Evolutionary conservation across 1,140 invertebrate species (phyloP).

Genomic region (Mactra quadrangularis): DNA sequence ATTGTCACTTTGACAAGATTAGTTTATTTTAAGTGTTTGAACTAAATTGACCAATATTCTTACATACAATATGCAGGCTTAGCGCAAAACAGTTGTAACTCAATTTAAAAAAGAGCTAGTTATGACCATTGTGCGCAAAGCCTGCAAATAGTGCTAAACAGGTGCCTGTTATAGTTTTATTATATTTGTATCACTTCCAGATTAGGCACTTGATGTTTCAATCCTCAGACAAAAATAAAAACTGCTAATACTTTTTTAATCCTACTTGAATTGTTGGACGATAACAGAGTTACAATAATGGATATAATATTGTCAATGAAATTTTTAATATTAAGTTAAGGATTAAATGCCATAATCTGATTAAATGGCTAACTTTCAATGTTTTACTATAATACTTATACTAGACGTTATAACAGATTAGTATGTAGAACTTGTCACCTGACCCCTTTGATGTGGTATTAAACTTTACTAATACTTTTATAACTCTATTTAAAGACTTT

Average conservation of each 20-base stretch:
- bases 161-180: too few relatives aligned
- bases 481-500: not conserved
- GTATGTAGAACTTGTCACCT: not conserved
- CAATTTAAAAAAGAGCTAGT: too few relatives aligned
- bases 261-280: not conserved
- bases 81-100: too few relatives aligned
- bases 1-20: not conserved
- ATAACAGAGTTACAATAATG: not conserved
- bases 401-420: not conserved
- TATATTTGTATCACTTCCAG: conserved; percentile 25
- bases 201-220: conserved; percentile 58
- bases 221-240: not conserved
- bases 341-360: not conserved
- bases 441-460: not conserved
- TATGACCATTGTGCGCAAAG: not conserved
- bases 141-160: too few relatives aligned
- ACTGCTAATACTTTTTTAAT: conserved; percentile 4
- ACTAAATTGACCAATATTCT: not conserved
- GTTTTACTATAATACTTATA: not conserved
- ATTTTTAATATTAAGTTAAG: too few relatives aligned
- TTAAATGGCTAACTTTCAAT: conserved; percentile 23
- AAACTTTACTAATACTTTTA: not conserved
- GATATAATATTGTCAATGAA: not conserved
- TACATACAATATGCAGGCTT: not conserved
- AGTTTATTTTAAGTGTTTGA: not conserved